phyloP scores from a whole-genome alignment of 1,140 invertebrate species.

The Drosophila tani region DNA sequence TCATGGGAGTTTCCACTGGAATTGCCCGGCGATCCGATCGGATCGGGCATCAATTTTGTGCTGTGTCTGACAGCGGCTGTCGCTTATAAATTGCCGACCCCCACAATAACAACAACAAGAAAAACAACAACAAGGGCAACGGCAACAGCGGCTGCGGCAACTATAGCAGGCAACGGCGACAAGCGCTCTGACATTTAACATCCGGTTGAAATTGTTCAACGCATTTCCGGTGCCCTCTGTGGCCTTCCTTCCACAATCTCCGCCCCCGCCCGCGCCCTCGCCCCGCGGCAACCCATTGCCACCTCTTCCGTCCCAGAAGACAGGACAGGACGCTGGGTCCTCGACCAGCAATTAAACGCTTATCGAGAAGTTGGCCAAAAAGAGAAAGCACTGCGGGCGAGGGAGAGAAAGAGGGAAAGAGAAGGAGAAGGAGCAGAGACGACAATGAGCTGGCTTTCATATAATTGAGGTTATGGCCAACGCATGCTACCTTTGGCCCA shows the following conservation, averaged over 20 bases:
- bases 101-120: conserved; percentile 36
- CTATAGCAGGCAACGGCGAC: conserved; percentile 49
- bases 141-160: no score
- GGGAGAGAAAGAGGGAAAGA: conserved; percentile 7
- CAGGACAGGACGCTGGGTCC: conserved; percentile 32
- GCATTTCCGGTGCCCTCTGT: conserved; percentile 58
- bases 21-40: conserved; percentile 39
- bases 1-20: conserved; percentile 37
- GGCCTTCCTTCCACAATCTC: conserved; percentile 3
- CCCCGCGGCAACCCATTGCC: neutral
- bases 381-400: conserved; percentile 17
- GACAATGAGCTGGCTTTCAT: conserved; percentile 58
- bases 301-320: conserved; percentile 33
- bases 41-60: conserved; percentile 59
- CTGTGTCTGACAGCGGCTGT: conserved; percentile 46
- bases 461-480: conserved; percentile 72
- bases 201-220: conserved; percentile 76
- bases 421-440: conserved; percentile 18
- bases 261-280: no score
- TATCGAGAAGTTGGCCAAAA: conserved; percentile 70
- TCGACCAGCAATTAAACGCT: conserved; percentile 80
- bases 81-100: conserved; percentile 62
- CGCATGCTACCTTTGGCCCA: conserved; percentile 41
- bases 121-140: conserved; percentile 6
- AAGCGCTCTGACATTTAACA: conserved; percentile 76